These are phyloP conservation scores for Drosophila bunnanda DNA, from an alignment of 2,888 invertebrate genomes.

Conservation along the genomic window DNA sequence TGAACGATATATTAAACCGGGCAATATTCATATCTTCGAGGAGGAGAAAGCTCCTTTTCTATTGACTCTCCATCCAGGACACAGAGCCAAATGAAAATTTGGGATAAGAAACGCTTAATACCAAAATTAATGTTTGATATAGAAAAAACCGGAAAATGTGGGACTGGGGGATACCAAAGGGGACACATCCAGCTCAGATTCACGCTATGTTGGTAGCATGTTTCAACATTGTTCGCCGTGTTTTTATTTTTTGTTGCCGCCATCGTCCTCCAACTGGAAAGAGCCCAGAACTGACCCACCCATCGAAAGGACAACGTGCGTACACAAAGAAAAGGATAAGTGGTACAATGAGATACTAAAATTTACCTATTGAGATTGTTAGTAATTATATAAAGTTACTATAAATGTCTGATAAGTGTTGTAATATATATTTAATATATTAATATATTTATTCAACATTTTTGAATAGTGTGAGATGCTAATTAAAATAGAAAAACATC, in stretches of 20 bases:
- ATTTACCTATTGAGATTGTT: not conserved
- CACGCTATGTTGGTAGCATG: slow-evolving; percentile 43
- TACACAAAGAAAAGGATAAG: not conserved
- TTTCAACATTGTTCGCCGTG: slow-evolving; percentile 41
- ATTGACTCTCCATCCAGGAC: not conserved
- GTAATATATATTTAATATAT: too few species aligned
- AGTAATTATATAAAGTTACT: too few species aligned
- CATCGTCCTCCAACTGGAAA: not conserved
- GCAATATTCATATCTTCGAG: not conserved
- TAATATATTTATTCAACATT: too few species aligned
- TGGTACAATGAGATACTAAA: not conserved
- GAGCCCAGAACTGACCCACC: not conserved
- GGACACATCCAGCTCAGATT: slow-evolving; percentile 30
- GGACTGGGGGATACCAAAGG: slow-evolving; percentile 9
- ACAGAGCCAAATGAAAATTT: not conserved
- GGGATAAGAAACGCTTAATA: slow-evolving; percentile 17
- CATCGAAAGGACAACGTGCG: not conserved
- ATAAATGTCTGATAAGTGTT: too few species aligned
- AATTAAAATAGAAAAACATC: too few species aligned
- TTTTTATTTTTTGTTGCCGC: slow-evolving; percentile 33
- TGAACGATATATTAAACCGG: not conserved
- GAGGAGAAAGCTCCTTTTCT: not conserved
- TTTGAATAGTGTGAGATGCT: too few species aligned
- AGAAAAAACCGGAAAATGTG: slow-evolving; percentile 9
- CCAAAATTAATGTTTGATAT: not conserved